Conservation (phyloP, 2,888 invertebrate genomes). For the Nomada fabriciana region DNA sequence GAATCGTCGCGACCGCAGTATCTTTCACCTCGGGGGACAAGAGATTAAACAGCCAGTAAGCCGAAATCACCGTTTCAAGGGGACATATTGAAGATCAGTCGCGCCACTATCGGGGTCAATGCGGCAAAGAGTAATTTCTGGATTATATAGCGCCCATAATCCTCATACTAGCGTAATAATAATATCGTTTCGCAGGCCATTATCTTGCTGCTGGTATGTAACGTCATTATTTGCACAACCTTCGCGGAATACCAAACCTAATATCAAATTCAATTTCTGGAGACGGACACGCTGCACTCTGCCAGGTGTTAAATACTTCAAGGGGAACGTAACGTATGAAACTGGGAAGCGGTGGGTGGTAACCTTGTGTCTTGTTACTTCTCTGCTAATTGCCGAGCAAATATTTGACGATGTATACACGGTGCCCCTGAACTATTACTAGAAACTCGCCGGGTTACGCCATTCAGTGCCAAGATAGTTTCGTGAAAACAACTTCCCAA, state of each 20-base stretch:
- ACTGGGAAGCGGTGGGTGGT: too few species aligned
- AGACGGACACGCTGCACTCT: too few species aligned
- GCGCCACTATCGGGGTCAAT: constrained; percentile 54
- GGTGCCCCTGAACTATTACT: too few species aligned
- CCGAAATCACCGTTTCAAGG: constrained; percentile 48
- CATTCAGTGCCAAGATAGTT: too few species aligned
- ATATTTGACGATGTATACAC: background rate
- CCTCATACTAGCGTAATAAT: constrained; percentile 55
- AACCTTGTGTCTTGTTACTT: background rate
- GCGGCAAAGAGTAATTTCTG: constrained; percentile 64
- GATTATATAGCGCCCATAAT: constrained; percentile 62
- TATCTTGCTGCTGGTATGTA: constrained; percentile 37
- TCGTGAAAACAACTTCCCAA: too few species aligned
- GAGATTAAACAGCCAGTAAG: constrained; percentile 56
- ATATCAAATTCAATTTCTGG: constrained; percentile 33
- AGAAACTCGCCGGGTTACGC: too few species aligned
- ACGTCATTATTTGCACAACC: constrained; percentile 35
- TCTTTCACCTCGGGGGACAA: constrained; percentile 35
- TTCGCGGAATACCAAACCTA: constrained; percentile 12
- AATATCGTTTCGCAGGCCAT: constrained; percentile 57
- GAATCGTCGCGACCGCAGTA: constrained; percentile 19
- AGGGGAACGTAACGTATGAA: background rate
- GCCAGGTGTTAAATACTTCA: background rate
- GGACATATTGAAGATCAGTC: constrained; percentile 65
- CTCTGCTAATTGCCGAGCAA: background rate